A percentile compares a stretch with the other conserved stretches of the same genome.
phyloP scores from a whole-genome alignment of 2,888 invertebrate genomes.

The Microctonus aethiopoides region DNA sequence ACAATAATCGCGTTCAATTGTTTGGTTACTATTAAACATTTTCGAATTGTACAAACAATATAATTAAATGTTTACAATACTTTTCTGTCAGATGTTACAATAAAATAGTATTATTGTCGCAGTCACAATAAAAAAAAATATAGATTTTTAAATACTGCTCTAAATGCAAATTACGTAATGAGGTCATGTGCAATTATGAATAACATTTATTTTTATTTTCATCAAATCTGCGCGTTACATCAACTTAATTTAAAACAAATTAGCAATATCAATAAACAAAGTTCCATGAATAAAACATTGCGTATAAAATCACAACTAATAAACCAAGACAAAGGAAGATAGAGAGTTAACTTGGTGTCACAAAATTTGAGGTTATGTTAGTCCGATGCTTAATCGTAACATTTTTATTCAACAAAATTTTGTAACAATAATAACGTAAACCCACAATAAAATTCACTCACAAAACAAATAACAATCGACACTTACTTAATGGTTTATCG shows the following conservation, averaged over 20 bases:
- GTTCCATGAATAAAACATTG: too few species aligned
- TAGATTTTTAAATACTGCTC: neutral
- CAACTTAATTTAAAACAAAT: too few species aligned
- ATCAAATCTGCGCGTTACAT: too few species aligned
- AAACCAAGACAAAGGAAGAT: conserved; percentile 16
- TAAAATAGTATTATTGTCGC: too few species aligned
- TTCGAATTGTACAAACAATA: too few species aligned
- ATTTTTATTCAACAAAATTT: neutral
- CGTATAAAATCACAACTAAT: neutral
- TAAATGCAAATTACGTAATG: conserved; percentile 16
- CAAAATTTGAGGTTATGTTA: conserved; percentile 45
- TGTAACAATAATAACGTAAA: neutral
- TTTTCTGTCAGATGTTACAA: too few species aligned
- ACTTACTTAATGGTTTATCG: conserved; percentile 65
- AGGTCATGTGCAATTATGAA: neutral
- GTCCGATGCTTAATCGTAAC: conserved; percentile 36
- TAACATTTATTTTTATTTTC: neutral
- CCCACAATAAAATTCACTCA: conserved; percentile 9
- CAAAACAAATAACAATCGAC: conserved; percentile 4
- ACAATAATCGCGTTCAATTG: too few species aligned
- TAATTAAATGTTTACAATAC: too few species aligned
- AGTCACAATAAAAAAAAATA: neutral
- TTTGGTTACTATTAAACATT: too few species aligned
- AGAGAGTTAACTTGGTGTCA: conserved; percentile 25
- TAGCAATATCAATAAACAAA: too few species aligned